Conservation (phyloP, 1,140 invertebrate genomes). For the Araneus ventricosus region DNA sequence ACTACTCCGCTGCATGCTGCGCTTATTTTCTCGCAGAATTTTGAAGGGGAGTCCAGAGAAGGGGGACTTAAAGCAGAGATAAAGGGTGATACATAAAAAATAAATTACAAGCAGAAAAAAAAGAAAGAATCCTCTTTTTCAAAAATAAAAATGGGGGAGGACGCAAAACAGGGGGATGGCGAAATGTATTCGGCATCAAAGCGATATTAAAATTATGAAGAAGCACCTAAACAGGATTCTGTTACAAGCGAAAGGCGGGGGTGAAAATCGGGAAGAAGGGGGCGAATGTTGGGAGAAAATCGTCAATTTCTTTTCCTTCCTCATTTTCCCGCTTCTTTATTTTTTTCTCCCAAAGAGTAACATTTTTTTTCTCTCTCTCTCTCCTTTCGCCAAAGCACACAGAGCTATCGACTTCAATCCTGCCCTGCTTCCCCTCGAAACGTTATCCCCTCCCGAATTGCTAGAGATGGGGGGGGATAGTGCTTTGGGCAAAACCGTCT, state of each 20-base stretch:
- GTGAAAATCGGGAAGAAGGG: neutral
- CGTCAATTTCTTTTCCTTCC: slow-evolving; percentile 71
- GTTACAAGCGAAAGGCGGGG: slow-evolving; percentile 54
- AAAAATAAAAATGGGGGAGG: slow-evolving; percentile 10
- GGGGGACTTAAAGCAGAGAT: slow-evolving; percentile 4
- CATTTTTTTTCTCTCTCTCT: slow-evolving; percentile 16
- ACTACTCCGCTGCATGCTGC: slow-evolving; percentile 18
- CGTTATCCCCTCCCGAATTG: slow-evolving; percentile 31
- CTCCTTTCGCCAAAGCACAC: neutral
- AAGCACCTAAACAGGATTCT: slow-evolving; percentile 74
- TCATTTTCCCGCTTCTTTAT: slow-evolving; percentile 47
- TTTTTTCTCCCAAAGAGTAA: slow-evolving; percentile 20
- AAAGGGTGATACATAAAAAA: slow-evolving; percentile 49
- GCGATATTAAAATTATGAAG: slow-evolving; percentile 74
- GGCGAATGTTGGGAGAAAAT: slow-evolving; percentile 51
- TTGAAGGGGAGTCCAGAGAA: neutral
- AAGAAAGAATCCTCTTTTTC: slow-evolving; percentile 43
- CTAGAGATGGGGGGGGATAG: neutral
- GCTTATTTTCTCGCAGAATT: slow-evolving; percentile 55
- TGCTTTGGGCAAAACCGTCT: slow-evolving; percentile 23
- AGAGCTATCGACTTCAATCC: slow-evolving; percentile 37
- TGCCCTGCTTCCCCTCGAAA: neutral
- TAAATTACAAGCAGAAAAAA: slow-evolving; percentile 36
- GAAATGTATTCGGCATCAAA: slow-evolving; percentile 73
- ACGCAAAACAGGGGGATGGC: neutral